Evolutionary conservation across 2,888 invertebrate species (phyloP), one percentile per base, ranked within the genome.

Genomic region (Nasonia oneida): DNA sequence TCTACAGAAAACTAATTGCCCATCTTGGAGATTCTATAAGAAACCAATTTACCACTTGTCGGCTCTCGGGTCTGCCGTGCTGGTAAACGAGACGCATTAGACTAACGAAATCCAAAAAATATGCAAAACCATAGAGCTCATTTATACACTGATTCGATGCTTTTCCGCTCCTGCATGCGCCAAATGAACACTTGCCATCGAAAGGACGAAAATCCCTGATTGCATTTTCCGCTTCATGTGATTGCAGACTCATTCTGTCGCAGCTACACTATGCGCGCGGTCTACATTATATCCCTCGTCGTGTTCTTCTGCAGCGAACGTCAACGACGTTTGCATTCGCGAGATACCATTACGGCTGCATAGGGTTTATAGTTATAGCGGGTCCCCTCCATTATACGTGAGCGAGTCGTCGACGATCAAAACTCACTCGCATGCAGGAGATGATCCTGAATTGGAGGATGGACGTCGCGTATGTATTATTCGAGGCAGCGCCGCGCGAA

Each of bases 301-400:
- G 76, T 37, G 50, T 29, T 71, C 42, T 71, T 29, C 29, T 29
- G 1, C 29, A 29, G n/a, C n/a, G 29, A 15, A 53, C 67, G 47
- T 70, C 70, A 70, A 79, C 70, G 70, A 70, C 79, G 70, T 79
- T 79, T 79, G 79, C 79, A 79, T 79, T 79, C 78, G 47, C 39
- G 64, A 47, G 64, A 78, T 78, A 42, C 78, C 78, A 67, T 78
- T 78, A 47, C 15, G 23, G n/a, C 5, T 42, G 42, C 15, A 57
- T n/a, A 42, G 50, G 29, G 6, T 14, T 23, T 18, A n/a, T 57
- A n/a, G 50, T 23, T 18, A n/a, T 57, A n/a, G 50, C 50, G 75
- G 10, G 47, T 74, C n/a, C n/a, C 23, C n/a, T 47, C n/a, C 8
- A n/a, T 64, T 47, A 23, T 37, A n/a, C 67, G 15, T 78, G 8